Evolutionary conservation across 2,888 invertebrate species (phyloP), one percentile per base, ranked within the genome.

Genomic region (Drosophila villosipedis): DNA sequence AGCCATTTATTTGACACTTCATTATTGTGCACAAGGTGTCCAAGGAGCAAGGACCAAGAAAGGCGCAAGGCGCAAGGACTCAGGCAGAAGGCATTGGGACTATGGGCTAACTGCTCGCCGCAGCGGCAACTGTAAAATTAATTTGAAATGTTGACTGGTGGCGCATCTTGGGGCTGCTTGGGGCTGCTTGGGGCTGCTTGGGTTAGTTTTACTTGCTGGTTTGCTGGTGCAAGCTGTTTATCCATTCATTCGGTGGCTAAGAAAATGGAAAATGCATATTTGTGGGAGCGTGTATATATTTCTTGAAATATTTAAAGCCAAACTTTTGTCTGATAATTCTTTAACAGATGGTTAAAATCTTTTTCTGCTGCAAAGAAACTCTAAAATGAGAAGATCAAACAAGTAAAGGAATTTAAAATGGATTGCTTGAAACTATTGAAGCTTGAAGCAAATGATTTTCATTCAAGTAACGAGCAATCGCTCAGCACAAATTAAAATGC

Each of bases 1-100:
- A 60, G 83, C 86, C 81, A 89, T 89, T 84, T 86, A 83, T 89
- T 89, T 83, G 89, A 84, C 78, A 86, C 86, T 86, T 84, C 86
- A 89, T 84, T 84, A 84, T 73, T 30, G 86, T 75, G 57, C 83
- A 63, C 68, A 73, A 79, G 81, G 81, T 68, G 69, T 57, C 22
- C 47, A 16, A 35, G 62, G 69, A 62, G 37, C 55, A 37, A 43
- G 61, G 35, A 35, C 6, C 55, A 25, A 43, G 49, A 61, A n/a
- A 7, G 30, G 14, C 50, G 3, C 53, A 12, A 30, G 52, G n/a
- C 30, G 19, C 33, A 12, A 53, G 52, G 50, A 28, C 28, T 7
- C 47, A 1, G 25, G 47, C 47, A 16, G 9, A 54, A 57, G 60
- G 82, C 62, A 47, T 41, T 33, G 52, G 59, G 41, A 39, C 33